Evolutionary conservation across 2,797 vertebrate genomes (phyloP).

Genomic region (Girardinus metallicus): DNA sequence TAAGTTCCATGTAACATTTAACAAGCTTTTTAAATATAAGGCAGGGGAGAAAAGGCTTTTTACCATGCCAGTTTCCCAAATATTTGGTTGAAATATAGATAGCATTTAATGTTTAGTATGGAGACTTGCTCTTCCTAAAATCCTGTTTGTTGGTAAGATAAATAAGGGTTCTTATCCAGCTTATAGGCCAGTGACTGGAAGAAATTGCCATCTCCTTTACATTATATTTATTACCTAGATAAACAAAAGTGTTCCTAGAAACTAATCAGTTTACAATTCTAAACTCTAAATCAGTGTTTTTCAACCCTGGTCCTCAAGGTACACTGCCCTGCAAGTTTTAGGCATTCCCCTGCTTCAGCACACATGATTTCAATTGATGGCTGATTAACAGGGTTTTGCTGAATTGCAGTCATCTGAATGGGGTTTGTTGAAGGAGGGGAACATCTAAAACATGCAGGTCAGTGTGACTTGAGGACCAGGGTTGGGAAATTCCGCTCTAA

Average conservation of each 20-base stretch:
- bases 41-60: neutral
- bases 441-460: no score
- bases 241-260: neutral
- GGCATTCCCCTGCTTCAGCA: no score
- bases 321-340: no score
- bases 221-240: neutral
- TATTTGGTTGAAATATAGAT: neutral
- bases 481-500: no score
- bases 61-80: neutral
- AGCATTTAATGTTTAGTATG: neutral
- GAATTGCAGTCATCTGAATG: no score
- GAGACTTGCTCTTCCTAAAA: neutral
- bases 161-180: neutral
- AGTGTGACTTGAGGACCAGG: no score
- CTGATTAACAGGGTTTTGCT: no score
- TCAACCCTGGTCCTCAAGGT: no score
- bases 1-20: neutral
- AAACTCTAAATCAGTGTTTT: neutral
- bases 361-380: no score
- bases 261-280: neutral
- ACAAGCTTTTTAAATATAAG: neutral
- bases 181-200: neutral
- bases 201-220: neutral
- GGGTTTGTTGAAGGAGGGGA: no score
- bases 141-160: neutral